A percentile compares a stretch with the other conserved stretches of the same genome.
Evolutionary conservation across 2,888 invertebrate genomes (phyloP).

Genomic region (Tipula lateralis): DNA sequence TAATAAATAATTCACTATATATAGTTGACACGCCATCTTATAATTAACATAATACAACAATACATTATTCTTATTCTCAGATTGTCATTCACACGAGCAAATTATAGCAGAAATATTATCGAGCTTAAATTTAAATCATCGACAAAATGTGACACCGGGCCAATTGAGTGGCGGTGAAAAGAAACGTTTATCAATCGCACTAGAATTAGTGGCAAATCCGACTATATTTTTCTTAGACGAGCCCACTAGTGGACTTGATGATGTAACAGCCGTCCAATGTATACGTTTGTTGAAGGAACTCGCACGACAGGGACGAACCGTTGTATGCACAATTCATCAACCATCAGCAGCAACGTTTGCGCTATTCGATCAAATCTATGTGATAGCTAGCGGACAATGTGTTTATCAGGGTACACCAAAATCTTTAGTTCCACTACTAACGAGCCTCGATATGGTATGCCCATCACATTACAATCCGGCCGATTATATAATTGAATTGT

Average conservation of each 20-base stretch:
- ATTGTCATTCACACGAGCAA: constrained; percentile 39
- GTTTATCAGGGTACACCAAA: constrained; percentile 61
- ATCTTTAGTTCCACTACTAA: constrained; percentile 58
- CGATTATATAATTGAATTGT: constrained; percentile 63
- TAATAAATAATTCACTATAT: neutral
- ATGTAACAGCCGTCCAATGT: constrained; percentile 60
- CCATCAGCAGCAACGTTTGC: constrained; percentile 62
- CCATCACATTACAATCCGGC: constrained; percentile 65
- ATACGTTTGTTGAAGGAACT: constrained; percentile 55
- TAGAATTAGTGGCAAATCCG: constrained; percentile 79
- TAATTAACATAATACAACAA: too few species aligned
- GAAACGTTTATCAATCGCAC: constrained; percentile 72
- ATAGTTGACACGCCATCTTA: neutral
- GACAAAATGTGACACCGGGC: constrained; percentile 47
- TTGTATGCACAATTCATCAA: constrained; percentile 68
- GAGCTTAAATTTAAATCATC: constrained; percentile 46
- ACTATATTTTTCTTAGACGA: constrained; percentile 80
- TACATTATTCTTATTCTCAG: too few species aligned
- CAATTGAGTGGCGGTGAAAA: constrained; percentile 73
- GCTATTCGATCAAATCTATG: constrained; percentile 61
- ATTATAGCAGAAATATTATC: constrained; percentile 44
- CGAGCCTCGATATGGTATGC: constrained; percentile 55
- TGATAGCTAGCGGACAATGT: constrained; percentile 60
- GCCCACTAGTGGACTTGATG: constrained; percentile 69
- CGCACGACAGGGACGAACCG: constrained; percentile 60